Percentiles rank a stretch among this genome's conserved stretches.
Evolutionary conservation across 2,888 invertebrate species (phyloP).

Genomic region (Harpalus rufipes): DNA sequence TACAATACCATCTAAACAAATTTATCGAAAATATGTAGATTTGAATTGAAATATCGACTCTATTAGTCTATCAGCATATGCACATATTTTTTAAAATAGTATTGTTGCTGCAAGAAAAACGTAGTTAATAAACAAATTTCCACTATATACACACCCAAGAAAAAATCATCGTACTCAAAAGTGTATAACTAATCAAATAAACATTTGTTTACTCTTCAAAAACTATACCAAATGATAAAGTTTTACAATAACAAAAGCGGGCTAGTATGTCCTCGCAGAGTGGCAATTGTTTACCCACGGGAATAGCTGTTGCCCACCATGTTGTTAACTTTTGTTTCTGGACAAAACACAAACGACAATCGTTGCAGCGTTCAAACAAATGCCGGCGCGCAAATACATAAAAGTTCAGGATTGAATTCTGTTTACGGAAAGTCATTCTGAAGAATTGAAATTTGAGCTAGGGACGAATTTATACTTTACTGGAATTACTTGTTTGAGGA

Average conservation of each 20-base stretch:
- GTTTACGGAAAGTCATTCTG: constrained; percentile 14
- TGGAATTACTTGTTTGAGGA: too few species aligned
- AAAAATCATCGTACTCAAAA: neutral
- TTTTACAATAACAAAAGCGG: constrained; percentile 18
- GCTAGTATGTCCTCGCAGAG: constrained; percentile 15
- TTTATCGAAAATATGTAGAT: too few species aligned
- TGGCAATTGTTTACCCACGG: constrained; percentile 49
- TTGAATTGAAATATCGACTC: too few species aligned
- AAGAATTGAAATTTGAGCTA: constrained; percentile 28
- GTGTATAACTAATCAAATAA: constrained; percentile 5
- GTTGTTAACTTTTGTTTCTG: constrained; percentile 54
- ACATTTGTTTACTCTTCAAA: constrained; percentile 25
- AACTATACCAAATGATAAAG: constrained; percentile 23
- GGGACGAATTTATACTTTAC: neutral
- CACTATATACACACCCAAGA: neutral
- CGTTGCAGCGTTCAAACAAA: constrained; percentile 43
- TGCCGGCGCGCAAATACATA: constrained; percentile 37
- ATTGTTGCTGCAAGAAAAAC: neutral
- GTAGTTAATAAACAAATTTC: neutral
- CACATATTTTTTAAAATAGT: neutral
- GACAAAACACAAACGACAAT: constrained; percentile 42
- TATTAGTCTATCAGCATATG: neutral
- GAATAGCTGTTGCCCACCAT: constrained; percentile 26
- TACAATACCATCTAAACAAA: too few species aligned
- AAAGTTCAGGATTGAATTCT: constrained; percentile 31